Percentiles rank a stretch among this genome's conserved stretches.
Evolutionary conservation across 1,140 invertebrate genomes (phyloP).

Genomic region (Trichonephila inaurata): DNA sequence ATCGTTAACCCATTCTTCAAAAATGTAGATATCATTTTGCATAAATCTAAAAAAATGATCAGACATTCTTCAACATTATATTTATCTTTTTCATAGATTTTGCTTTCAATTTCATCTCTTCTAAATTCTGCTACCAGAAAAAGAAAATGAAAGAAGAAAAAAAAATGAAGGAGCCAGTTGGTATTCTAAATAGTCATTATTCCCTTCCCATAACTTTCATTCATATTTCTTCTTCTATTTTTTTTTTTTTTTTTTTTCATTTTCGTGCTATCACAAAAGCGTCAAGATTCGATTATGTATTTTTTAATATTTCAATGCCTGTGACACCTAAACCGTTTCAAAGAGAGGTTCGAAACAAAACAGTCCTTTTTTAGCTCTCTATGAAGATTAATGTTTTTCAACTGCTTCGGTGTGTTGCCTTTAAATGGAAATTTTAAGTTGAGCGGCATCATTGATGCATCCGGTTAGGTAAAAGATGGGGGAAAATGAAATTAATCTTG

Average conservation of each 20-base stretch:
- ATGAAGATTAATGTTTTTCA: conserved; percentile 67
- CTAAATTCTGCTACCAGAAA: not conserved
- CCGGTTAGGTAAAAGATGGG: not conserved
- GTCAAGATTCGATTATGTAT: conserved; percentile 67
- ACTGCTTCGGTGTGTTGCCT: conserved; percentile 15
- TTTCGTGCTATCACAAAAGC: conserved; percentile 49
- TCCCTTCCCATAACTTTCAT: conserved; percentile 52
- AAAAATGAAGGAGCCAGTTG: conserved; percentile 19
- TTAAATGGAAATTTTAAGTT: conserved; percentile 50
- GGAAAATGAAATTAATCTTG: conserved; percentile 41
- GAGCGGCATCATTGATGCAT: not conserved
- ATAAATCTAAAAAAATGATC: conserved; percentile 63
- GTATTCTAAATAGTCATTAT: conserved; percentile 67
- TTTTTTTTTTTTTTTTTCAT: not conserved
- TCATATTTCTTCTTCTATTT: conserved; percentile 7
- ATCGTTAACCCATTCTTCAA: conserved; percentile 66
- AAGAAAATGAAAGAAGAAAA: not conserved
- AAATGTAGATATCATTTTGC: conserved; percentile 57
- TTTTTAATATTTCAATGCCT: conserved; percentile 70
- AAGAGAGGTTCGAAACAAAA: conserved; percentile 28
- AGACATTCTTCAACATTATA: conserved; percentile 66
- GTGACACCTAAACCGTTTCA: conserved; percentile 53
- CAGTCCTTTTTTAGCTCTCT: conserved; percentile 27
- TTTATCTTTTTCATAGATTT: conserved; percentile 58
- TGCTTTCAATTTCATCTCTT: conserved; percentile 12